Evolutionary conservation across 2,888 invertebrate species (phyloP), one percentile per base, ranked within the genome.

Genomic region (Lordiphosa andalusiaca): DNA sequence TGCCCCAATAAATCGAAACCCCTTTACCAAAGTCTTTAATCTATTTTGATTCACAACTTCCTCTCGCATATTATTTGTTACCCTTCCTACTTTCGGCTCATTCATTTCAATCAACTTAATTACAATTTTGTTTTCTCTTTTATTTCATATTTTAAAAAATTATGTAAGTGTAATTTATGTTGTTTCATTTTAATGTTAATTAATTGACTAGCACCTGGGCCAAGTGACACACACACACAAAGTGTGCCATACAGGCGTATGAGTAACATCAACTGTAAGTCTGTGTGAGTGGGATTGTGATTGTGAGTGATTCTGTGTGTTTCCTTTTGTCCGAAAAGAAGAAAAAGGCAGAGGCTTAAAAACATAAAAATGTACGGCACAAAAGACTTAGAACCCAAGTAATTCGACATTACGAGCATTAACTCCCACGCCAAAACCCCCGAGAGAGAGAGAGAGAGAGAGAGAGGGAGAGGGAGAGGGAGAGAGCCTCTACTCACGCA

Each of bases 401-500:
- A 83, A 78, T 71, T 75, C 65, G 83, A 82, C 80, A 82, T 82
- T 82, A 82, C 65, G 63, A 71, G 75, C 83, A 71, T 62, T 60
- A 62, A 68, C 75, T 74, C 65, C 71, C 68, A 63, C 80, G 53
- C 63, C 33, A 53, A 4, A 13, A 25, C 41, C 48, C 23, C 23
- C n/a, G n/a, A 16, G 16, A 16, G 16, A 16, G 16, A 35, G 25
- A 42, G 16, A 21, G 4, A 2, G n/a, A 12, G 36, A 12, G 5
- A 23, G n/a, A 41, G 40, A 23, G 23, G 13, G n/a, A 12, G 36
- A 12, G 5, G n/a, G n/a, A 41, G 40, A 23, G 23, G 13, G 30
- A 38, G 35, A 16, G 13, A 49, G 33, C 19, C 10, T 35, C 16
- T n/a, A 16, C 55, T 16, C 41, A 21, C 54, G 12, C 52, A n/a